Base-by-base conservation (phyloP, 92 coral and sea anemone species). In the Zoanthus sansibaricus region DNA sequence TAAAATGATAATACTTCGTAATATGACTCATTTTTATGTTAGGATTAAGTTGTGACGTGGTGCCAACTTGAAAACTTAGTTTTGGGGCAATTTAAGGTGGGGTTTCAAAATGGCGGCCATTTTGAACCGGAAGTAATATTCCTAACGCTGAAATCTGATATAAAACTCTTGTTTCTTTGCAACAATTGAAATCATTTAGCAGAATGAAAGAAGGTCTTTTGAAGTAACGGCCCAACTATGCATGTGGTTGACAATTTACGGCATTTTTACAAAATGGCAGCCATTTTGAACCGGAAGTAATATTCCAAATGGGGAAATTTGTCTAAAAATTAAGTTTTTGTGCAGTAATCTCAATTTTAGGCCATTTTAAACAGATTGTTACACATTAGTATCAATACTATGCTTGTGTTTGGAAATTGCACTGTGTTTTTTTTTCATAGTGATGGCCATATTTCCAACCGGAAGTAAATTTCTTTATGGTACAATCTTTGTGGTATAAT, bases 1-100 rank as follows among this genome's bases (percentile, higher is more conserved):
- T n/a, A n/a, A n/a, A n/a, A n/a, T n/a, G n/a, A n/a, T n/a, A n/a
- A n/a, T n/a, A n/a, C n/a, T n/a, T n/a, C n/a, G n/a, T n/a, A n/a
- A n/a, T n/a, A n/a, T n/a, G n/a, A n/a, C n/a, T n/a, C n/a, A n/a
- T n/a, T n/a, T n/a, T n/a, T n/a, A n/a, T n/a, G n/a, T n/a, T n/a
- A 68, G 37, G 72, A 68, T 68, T 68, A 68, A 68, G 72, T 68
- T n/a, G n/a, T n/a, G n/a, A n/a, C n/a, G n/a, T n/a, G n/a, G n/a
- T n/a, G n/a, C n/a, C n/a, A n/a, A n/a, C 72, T 68, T 68, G 72
- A 68, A 68, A 68, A 68, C 72, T 68, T 68, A 68, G 72, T 68
- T 68, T 68, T 68, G 72, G 72, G 72, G 72, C 72, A 68, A 68
- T 30, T 68, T 68, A 68, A 68, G 72, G 46, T 68, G 72, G 72